These are phyloP conservation scores for Drosophila kambysellisi DNA, from an alignment of 2,888 invertebrate genomes.

Conservation along the genomic window DNA sequence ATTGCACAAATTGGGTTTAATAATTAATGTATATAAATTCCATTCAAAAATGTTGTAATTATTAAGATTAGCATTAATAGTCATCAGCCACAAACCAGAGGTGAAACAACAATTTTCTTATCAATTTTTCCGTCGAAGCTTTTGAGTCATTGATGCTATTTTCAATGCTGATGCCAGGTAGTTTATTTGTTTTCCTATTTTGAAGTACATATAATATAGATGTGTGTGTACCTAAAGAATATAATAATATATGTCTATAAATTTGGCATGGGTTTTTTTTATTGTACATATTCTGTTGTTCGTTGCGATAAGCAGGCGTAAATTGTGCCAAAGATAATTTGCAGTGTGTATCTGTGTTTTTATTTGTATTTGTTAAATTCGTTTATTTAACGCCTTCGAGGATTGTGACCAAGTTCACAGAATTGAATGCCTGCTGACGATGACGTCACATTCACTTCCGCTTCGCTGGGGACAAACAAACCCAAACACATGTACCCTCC, in stretches of 20 bases:
- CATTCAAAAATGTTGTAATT: neutral
- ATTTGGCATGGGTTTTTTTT: conserved; percentile 25
- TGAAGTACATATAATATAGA: neutral
- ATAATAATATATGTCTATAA: conserved; percentile 4
- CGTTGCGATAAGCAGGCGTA: conserved; percentile 50
- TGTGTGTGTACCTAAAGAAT: neutral
- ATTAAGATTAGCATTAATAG: neutral
- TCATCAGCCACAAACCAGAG: neutral
- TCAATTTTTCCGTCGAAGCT: conserved; percentile 16
- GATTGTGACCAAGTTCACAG: conserved; percentile 31
- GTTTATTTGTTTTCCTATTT: neutral
- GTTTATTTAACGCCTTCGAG: conserved; percentile 29
- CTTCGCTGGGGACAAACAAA: conserved; percentile 11
- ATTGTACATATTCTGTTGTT: neutral
- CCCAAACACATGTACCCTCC: neutral
- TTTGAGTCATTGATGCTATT: conserved; percentile 54
- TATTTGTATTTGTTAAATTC: conserved; percentile 27
- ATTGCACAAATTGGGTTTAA: neutral
- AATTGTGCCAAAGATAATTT: conserved; percentile 70
- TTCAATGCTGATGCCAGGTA: conserved; percentile 43
- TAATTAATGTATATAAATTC: neutral
- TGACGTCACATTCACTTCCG: conserved; percentile 55
- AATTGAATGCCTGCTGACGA: conserved; percentile 15
- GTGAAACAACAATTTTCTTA: conserved; percentile 25
- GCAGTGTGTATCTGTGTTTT: conserved; percentile 10